Evolutionary conservation across 2,113 vertebrate genomes (phyloP).

Genomic region (Petaurus breviceps): DNA sequence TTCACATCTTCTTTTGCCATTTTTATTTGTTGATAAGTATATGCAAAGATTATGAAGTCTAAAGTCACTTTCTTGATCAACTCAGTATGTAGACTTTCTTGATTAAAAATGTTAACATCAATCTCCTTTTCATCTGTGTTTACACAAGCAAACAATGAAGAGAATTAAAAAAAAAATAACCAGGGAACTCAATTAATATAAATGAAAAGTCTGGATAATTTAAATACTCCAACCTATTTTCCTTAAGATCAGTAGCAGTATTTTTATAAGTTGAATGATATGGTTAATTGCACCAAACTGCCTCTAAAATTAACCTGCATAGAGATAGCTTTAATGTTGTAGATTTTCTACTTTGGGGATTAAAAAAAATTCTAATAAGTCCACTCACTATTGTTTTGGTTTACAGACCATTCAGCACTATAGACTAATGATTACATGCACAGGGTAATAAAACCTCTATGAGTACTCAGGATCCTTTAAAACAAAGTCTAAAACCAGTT

Average conservation of each 20-base stretch:
- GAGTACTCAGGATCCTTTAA: slow-evolving; percentile 34
- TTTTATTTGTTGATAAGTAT: not conserved
- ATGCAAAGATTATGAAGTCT: not conserved
- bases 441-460: not conserved
- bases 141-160: not conserved
- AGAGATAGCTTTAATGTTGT: not conserved
- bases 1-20: not conserved
- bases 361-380: not conserved
- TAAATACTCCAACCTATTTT: not conserved
- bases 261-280: not conserved
- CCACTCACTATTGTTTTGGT: not conserved
- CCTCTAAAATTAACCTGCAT: not conserved
- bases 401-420: not conserved
- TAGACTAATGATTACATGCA: not conserved
- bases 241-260: not conserved
- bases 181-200: not conserved
- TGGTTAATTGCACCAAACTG: not conserved
- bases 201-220: not conserved
- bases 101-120: not conserved
- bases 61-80: not conserved
- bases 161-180: not conserved
- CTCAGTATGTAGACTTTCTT: not conserved
- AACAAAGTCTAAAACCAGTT: slow-evolving; percentile 24
- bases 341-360: not conserved
- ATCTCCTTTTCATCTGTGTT: not conserved